These are phyloP conservation scores for Melieria picta DNA, from an alignment of 2,888 invertebrate species.

Conservation along the genomic window DNA sequence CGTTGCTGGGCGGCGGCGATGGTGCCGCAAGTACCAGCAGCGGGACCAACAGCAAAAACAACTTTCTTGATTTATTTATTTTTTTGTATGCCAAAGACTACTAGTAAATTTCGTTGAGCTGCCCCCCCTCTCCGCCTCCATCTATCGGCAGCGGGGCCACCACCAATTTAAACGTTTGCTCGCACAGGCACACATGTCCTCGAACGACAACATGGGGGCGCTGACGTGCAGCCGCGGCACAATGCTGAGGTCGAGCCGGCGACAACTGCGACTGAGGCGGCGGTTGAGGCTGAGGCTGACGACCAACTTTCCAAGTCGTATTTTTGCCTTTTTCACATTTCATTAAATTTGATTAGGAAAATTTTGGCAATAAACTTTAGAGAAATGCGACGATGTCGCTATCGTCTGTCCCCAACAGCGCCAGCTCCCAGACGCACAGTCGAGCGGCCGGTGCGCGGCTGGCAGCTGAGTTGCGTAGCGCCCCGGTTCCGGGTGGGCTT, in stretches of 20 bases:
- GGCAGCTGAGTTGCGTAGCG: too few species aligned
- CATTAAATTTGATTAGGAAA: conserved; percentile 48
- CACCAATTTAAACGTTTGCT: too few species aligned
- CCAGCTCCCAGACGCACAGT: too few species aligned
- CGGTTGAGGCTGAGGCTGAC: background rate
- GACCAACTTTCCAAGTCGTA: conserved; percentile 35
- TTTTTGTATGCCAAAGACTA: conserved; percentile 22
- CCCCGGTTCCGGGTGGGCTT: too few species aligned
- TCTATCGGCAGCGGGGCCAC: too few species aligned
- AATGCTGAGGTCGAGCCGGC: background rate
- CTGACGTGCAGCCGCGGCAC: conserved; percentile 3
- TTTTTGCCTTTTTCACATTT: conserved; percentile 44
- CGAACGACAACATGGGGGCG: background rate
- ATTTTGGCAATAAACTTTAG: conserved; percentile 46
- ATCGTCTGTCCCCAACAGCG: too few species aligned
- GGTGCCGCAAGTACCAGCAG: conserved; percentile 16
- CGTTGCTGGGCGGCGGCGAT: conserved; percentile 2
- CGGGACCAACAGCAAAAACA: background rate
- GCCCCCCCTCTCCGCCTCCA: too few species aligned
- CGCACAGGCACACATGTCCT: background rate
- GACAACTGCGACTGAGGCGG: background rate
- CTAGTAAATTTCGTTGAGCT: background rate
- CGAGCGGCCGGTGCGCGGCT: too few species aligned
- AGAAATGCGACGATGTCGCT: conserved; percentile 8
- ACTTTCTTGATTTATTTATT: conserved; percentile 15